A percentile compares a stretch with the other conserved stretches of the same genome.
Evolutionary conservation across 2,797 vertebrate genomes (phyloP).

Genomic region (Anabas testudineus): DNA sequence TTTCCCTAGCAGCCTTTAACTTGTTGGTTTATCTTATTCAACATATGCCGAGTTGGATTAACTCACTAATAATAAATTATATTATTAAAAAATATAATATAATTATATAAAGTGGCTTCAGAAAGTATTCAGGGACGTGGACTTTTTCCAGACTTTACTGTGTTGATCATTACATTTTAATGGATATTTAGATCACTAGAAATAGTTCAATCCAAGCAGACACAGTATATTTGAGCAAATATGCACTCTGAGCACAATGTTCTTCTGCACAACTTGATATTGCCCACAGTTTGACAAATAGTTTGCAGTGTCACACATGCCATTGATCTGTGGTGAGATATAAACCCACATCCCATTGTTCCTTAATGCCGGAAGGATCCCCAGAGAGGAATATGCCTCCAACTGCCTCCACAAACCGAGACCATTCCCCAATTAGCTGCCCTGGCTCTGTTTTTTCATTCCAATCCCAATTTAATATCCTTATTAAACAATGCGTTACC

Average conservation of each 20-base stretch:
- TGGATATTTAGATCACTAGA: neutral
- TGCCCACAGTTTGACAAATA: conserved; percentile 29
- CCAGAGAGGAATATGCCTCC: conserved; percentile 30
- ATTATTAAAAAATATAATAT: too few species aligned
- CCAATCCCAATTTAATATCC: conserved; percentile 23
- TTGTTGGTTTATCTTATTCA: too few species aligned
- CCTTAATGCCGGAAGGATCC: conserved; percentile 28
- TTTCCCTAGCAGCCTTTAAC: too few species aligned
- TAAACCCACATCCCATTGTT: conserved; percentile 48
- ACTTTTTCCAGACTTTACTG: too few species aligned
- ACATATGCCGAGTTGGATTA: too few species aligned
- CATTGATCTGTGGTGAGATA: conserved; percentile 58
- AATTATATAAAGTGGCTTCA: too few species aligned
- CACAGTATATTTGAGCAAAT: conserved; percentile 3
- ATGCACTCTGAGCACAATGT: neutral
- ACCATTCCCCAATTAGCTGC: conserved; percentile 26
- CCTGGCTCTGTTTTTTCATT: neutral
- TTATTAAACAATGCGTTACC: conserved; percentile 27
- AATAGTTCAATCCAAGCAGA: conserved; percentile 2
- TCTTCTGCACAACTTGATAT: conserved; percentile 15
- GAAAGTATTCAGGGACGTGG: too few species aligned
- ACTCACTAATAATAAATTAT: too few species aligned
- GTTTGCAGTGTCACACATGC: conserved; percentile 17
- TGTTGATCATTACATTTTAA: too few species aligned
- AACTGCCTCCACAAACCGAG: neutral